Base-by-base conservation (phyloP, 2,888 invertebrate genomes). In the Heliconius sara region DNA sequence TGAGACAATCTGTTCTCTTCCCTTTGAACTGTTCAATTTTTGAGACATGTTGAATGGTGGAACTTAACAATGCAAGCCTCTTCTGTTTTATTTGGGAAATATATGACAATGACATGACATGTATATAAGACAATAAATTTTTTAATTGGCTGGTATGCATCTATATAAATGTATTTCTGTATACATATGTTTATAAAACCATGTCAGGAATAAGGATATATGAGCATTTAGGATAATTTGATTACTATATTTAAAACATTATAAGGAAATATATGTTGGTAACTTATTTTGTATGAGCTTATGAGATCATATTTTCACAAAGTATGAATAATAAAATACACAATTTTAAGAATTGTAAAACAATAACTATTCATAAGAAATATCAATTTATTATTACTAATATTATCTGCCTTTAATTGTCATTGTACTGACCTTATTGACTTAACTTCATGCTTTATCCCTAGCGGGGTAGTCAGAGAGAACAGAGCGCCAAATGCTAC, bases 261-360 rank as follows among this genome's bases (percentile, higher is more conserved):
- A 71, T 30, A 57, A 57, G 73, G 73, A 60, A 73, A 73, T 60
- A 34, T 16, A 5, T 22, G 12, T 19, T 30, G 10, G 12, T n/a
- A n/a, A 34, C 12, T 43, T 16, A 34, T 60, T 39, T 25, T 34
- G n/a, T 13, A 39, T 60, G 27, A 57, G 16, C 3, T 34, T n/a
- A 73, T 73, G 73, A 73, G 30, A 73, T 73, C 34, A 73, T 73
- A 57, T 60, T 60, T n/a, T n/a, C 7, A 27, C 30, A 2, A 34
- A 34, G 13, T n/a, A 12, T 72, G 72, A 30, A 27, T 72, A 57
- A 30, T 22, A 71, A 27, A 16, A 7, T 39, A 71, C 27, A 72
- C 1, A 57, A 72, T 57, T 72, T 57, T 57, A n/a, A n/a, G 30
- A 72, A 34, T 68, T 68, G 57, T 57, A 10, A n/a, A 72, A 52